These are phyloP conservation scores for Hiodon tergisus DNA, from an alignment of 2,113 vertebrate species.

Conservation along the genomic window DNA sequence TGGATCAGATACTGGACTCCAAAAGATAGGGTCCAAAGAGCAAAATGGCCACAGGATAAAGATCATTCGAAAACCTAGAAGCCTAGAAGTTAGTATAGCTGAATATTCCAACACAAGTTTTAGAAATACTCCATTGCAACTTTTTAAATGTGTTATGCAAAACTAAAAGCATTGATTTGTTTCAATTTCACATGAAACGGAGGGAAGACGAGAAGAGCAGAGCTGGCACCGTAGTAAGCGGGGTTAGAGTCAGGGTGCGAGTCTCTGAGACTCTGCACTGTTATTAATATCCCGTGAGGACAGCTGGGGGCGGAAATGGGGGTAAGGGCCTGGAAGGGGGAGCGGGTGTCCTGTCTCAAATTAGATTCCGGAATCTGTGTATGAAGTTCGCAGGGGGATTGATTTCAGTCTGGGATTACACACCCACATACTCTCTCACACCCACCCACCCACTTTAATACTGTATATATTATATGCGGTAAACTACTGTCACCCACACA, in stretches of 20 bases:
- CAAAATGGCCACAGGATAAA: too few species aligned
- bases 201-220: not conserved
- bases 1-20: not conserved
- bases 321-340: constrained; percentile 28
- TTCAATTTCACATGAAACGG: constrained; percentile 2
- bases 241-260: constrained; percentile 26
- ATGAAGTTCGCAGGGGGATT: constrained; percentile 66
- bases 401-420: constrained; percentile 51
- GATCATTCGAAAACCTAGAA: too few species aligned
- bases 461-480: not conserved
- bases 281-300: constrained; percentile 49
- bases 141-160: too few species aligned
- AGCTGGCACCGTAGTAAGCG: not conserved
- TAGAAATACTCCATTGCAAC: not conserved
- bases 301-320: constrained; percentile 44
- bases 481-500: constrained; percentile 1
- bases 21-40: not conserved
- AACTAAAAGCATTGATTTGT: too few species aligned
- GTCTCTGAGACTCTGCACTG: constrained; percentile 38
- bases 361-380: constrained; percentile 64
- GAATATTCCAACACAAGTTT: not conserved
- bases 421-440: constrained; percentile 11
- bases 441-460: constrained; percentile 2
- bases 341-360: constrained; percentile 57
- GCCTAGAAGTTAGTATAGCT: not conserved